These are phyloP conservation scores for Pseudomyrmex gracilis DNA, from an alignment of 1,140 invertebrate species.

Conservation along the genomic window DNA sequence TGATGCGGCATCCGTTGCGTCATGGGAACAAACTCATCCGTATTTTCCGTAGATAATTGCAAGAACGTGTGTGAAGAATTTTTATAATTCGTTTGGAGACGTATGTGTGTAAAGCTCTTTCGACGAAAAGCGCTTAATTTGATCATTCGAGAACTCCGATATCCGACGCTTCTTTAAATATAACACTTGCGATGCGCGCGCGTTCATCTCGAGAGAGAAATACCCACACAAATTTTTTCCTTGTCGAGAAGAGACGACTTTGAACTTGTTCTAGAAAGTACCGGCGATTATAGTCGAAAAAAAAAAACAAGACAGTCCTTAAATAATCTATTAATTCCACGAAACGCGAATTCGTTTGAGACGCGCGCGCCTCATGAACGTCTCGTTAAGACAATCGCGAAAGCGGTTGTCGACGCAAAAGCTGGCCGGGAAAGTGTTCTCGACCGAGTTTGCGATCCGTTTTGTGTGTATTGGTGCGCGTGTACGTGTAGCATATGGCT, in stretches of 20 bases:
- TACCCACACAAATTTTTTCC: too few species aligned
- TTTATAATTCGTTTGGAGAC: too few species aligned
- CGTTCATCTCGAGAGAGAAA: too few species aligned
- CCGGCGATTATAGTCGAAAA: background rate
- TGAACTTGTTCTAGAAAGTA: background rate
- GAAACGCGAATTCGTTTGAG: conserved; percentile 28
- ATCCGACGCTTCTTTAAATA: too few species aligned
- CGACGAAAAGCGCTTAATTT: too few species aligned
- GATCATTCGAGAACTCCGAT: too few species aligned
- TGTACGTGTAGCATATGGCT: background rate
- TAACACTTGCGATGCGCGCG: too few species aligned
- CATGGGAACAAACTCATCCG: conserved; percentile 15
- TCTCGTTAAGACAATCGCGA: conserved; percentile 64
- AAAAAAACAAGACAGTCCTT: conserved; percentile 33
- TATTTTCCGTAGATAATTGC: conserved; percentile 17
- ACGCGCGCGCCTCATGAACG: conserved; percentile 19
- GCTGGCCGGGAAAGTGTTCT: conserved; percentile 38
- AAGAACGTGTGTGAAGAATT: background rate
- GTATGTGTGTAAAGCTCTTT: too few species aligned
- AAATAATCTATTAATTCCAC: conserved; percentile 41
- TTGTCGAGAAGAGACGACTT: too few species aligned
- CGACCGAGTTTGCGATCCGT: conserved; percentile 6
- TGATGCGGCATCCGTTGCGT: conserved; percentile 12
- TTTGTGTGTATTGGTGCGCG: background rate
- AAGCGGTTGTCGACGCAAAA: conserved; percentile 53